These are phyloP conservation scores for Monodelphis domestica DNA, from an alignment of 2,797 vertebrate genomes.

Conservation along the genomic window DNA sequence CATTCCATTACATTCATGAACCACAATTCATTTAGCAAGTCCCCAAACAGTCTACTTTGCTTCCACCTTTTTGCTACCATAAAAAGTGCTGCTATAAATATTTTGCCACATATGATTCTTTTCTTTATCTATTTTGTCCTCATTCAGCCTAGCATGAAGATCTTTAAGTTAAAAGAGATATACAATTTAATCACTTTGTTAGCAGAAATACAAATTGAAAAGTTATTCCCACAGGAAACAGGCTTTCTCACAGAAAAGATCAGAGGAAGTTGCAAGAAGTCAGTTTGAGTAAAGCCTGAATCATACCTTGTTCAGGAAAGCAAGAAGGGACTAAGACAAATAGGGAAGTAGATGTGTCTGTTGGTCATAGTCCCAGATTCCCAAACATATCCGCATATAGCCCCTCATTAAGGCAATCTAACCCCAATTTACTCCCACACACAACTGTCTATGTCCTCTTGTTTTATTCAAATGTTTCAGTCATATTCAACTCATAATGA, in stretches of 20 bases:
- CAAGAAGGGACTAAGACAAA: background rate
- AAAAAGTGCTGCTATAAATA: background rate
- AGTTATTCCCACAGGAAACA: background rate
- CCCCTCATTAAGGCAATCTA: background rate
- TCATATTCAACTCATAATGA: background rate
- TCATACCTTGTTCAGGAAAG: background rate
- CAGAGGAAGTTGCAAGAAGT: background rate
- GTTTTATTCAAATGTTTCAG: background rate
- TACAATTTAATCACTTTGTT: background rate
- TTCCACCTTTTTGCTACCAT: background rate
- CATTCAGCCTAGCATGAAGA: background rate
- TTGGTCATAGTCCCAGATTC: background rate
- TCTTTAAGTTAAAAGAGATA: background rate
- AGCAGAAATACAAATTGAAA: slow-evolving; percentile 11
- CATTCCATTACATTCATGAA: background rate
- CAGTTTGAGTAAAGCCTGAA: background rate
- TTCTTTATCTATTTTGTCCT: background rate
- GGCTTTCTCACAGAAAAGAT: slow-evolving; percentile 20
- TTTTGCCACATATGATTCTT: background rate
- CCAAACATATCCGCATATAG: background rate
- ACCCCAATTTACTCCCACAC: background rate
- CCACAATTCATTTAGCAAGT: background rate
- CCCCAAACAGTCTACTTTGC: background rate
- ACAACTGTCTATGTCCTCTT: background rate
- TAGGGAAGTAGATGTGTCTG: background rate